Conservation (phyloP, 2,797 vertebrate genomes). For the Petrocephalus sullivani region DNA sequence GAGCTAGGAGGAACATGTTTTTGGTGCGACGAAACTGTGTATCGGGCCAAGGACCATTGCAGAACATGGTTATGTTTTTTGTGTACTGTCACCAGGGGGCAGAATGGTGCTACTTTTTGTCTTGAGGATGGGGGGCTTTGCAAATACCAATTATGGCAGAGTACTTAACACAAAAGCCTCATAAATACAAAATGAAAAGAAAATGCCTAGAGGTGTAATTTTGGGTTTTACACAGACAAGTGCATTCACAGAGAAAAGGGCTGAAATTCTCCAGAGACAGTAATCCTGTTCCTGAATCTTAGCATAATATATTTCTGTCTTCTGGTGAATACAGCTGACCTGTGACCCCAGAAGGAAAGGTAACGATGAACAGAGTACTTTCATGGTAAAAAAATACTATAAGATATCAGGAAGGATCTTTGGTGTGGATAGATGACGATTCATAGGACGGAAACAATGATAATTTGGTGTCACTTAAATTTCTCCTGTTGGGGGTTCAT, state of each 20-base stretch:
- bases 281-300: not conserved
- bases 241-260: not conserved
- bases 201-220: not conserved
- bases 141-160: not conserved
- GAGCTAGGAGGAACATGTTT: not conserved
- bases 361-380: not conserved
- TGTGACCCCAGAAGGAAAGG: not conserved
- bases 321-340: not conserved
- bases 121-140: not conserved
- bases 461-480: not conserved
- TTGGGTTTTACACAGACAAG: not conserved
- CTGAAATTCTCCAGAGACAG: not conserved
- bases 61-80: not conserved
- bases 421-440: not conserved
- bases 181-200: not conserved
- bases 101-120: not conserved
- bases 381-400: not conserved
- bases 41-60: not conserved
- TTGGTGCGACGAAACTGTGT: not conserved
- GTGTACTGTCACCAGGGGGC: slow-evolving; percentile 7
- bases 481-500: not conserved
- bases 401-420: not conserved
- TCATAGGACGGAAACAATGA: not conserved
- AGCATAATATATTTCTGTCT: slow-evolving; percentile 2
- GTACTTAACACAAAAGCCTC: not conserved